A percentile compares a stretch with the other conserved stretches of the same genome.
Conservation (phyloP, 1,140 invertebrate genomes). For the Procambarus virginalis region DNA sequence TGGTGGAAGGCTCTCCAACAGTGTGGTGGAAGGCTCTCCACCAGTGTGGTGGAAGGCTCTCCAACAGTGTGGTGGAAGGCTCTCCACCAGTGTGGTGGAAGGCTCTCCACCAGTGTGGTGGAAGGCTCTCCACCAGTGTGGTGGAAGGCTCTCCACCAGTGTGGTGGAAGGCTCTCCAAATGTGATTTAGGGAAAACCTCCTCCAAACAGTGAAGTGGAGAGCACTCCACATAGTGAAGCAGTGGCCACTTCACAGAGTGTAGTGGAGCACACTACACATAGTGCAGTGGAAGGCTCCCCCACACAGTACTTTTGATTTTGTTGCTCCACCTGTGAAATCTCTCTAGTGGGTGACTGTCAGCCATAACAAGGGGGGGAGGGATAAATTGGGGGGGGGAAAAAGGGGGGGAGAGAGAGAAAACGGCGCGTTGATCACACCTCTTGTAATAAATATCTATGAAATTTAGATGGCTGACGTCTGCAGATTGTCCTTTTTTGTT, state of each 20-base stretch:
- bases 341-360: slow-evolving; percentile 30
- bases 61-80: not conserved
- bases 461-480: slow-evolving; percentile 3
- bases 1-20: slow-evolving; percentile 35
- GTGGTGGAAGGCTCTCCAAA: no score
- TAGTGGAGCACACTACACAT: no score
- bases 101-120: no score
- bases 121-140: no score
- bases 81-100: slow-evolving; percentile 13
- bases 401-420: no score
- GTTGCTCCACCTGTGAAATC: slow-evolving; percentile 62
- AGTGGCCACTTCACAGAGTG: no score
- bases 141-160: no score
- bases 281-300: slow-evolving; percentile 47
- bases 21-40: not conserved
- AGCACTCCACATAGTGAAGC: slow-evolving; percentile 22
- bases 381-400: no score
- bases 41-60: not conserved
- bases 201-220: slow-evolving; percentile 30
- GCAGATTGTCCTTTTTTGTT: not conserved
- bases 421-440: not conserved
- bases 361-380: no score
- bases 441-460: not conserved
- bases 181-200: not conserved
- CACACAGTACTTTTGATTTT: slow-evolving; percentile 49